Evolutionary conservation across 2,888 invertebrate species (phyloP).

Genomic region (Machimus rusticus): DNA sequence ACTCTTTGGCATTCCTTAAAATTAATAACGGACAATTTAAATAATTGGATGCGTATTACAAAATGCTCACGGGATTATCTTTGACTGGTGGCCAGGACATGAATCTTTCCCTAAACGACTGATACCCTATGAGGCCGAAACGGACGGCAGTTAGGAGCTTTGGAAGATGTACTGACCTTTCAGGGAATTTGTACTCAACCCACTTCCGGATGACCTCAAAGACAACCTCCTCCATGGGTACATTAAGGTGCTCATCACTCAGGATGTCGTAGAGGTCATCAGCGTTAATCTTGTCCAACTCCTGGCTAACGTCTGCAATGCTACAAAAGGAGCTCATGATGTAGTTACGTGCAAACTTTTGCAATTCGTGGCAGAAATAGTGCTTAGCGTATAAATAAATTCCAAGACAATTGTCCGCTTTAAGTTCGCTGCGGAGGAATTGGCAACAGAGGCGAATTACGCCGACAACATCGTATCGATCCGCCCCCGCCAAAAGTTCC

Average conservation of each 20-base stretch:
- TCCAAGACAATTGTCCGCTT: constrained; percentile 74
- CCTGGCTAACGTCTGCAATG: constrained; percentile 65
- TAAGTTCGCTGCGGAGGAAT: constrained; percentile 70
- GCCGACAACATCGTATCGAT: constrained; percentile 77
- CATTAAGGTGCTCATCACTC: constrained; percentile 75
- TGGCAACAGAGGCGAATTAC: constrained; percentile 75
- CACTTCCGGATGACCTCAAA: constrained; percentile 78
- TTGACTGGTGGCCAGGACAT: constrained; percentile 66
- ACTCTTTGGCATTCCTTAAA: constrained; percentile 66
- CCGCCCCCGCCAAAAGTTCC: constrained; percentile 73
- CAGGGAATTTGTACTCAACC: constrained; percentile 69
- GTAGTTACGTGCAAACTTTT: constrained; percentile 68
- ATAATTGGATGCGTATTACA: background rate
- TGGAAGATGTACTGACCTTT: constrained; percentile 67
- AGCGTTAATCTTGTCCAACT: constrained; percentile 68
- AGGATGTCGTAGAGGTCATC: constrained; percentile 72
- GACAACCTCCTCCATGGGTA: constrained; percentile 75
- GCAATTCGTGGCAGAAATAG: constrained; percentile 74
- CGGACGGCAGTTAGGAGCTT: constrained; percentile 71
- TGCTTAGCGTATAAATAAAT: constrained; percentile 74
- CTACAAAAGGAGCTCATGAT: constrained; percentile 69
- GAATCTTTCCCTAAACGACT: constrained; percentile 68
- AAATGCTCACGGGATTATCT: constrained; percentile 59
- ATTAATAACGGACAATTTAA: background rate
- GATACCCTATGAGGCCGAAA: constrained; percentile 71